Percentiles rank a stretch among this genome's conserved stretches.
Evolutionary conservation across 2,888 invertebrate genomes (phyloP).

Genomic region (Drosophila infuscata): DNA sequence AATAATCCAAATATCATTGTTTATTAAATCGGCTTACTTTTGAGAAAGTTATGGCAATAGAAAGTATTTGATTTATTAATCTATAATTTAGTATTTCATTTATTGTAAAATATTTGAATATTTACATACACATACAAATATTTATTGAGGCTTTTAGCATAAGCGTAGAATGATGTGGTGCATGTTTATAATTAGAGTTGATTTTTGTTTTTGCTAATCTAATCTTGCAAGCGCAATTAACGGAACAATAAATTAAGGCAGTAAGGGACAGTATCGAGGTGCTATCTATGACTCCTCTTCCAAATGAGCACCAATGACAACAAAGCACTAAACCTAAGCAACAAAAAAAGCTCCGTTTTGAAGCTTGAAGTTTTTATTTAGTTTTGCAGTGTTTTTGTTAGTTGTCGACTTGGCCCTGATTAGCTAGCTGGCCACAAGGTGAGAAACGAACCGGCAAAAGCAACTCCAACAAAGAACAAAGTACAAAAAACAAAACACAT

Average conservation of each 20-base stretch:
- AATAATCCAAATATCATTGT: not conserved
- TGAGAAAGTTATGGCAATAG: not conserved
- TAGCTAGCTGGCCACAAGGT: slow-evolving; percentile 43
- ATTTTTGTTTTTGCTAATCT: slow-evolving; percentile 31
- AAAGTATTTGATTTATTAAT: not conserved
- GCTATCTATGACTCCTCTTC: slow-evolving; percentile 31
- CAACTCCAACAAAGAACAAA: slow-evolving; percentile 2
- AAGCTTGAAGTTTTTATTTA: slow-evolving; percentile 54
- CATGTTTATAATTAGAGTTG: not conserved
- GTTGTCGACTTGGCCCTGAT: slow-evolving; percentile 29
- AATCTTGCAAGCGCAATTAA: slow-evolving; percentile 32
- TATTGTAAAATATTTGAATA: not conserved
- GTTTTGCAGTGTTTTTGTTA: slow-evolving; percentile 27
- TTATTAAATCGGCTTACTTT: not conserved
- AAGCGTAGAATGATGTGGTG: not conserved
- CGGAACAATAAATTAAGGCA: slow-evolving; percentile 42
- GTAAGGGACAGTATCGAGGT: slow-evolving; percentile 17
- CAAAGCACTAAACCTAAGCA: not conserved
- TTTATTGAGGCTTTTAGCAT: not conserved
- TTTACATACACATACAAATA: not conserved
- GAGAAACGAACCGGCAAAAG: slow-evolving; percentile 20
- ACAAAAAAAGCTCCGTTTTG: slow-evolving; percentile 8
- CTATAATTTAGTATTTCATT: not conserved
- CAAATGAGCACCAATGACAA: slow-evolving; percentile 56
- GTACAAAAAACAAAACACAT: slow-evolving; percentile 15